Evolutionary conservation across 2,113 vertebrate species (phyloP), one percentile per base, ranked within the genome.

Genomic region (Poicephalus meyeri): DNA sequence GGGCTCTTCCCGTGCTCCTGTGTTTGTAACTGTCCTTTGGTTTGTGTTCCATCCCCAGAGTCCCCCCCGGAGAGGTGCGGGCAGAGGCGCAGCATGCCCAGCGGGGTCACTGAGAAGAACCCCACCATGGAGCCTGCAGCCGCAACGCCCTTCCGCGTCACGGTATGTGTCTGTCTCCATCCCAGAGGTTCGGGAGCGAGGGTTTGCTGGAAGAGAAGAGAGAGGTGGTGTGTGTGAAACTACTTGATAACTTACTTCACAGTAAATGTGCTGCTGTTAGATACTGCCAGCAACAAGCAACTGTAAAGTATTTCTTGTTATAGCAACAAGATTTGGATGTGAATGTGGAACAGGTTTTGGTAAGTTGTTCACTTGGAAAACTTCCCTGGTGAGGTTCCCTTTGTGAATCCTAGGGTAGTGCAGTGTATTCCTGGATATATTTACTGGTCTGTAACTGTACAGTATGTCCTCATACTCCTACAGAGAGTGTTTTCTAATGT

Each of bases 31-130:
- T 39, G 68, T 71, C 6, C 79, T 71, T 37, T 69, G 49, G 88
- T 41, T 9, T 53, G 9, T 63, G 55, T 82, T 5, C 58, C 87
- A 9, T 91, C 63, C 29, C 5, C 98, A 99, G 99, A 99, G 97
- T 99, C 99, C 71, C 99, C 99, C 88, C 99, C 99, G 52, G 99
- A 99, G 98, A 98, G 98, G 97, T 97, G 99, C 0, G 99, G 99
- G 86, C 99, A 99, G 97, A 98, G 99, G 96, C 99, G 99, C 96
- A 99, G 98, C 95, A 98, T 99, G 98, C 99, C 99, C 12, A 98
- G 99, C 89, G 98, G 98, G 95, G 97, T 98, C 82, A 24, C 98
- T 0, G 99, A 99, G 84, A 99, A 98, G 98, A 98, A 95, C 97
- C 97, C 99, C 97, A 82, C 95, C 96, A 99, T 99, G 99, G 99